These are phyloP conservation scores for Ophion slaviceki DNA, from an alignment of 2,888 invertebrate genomes.

Conservation along the genomic window DNA sequence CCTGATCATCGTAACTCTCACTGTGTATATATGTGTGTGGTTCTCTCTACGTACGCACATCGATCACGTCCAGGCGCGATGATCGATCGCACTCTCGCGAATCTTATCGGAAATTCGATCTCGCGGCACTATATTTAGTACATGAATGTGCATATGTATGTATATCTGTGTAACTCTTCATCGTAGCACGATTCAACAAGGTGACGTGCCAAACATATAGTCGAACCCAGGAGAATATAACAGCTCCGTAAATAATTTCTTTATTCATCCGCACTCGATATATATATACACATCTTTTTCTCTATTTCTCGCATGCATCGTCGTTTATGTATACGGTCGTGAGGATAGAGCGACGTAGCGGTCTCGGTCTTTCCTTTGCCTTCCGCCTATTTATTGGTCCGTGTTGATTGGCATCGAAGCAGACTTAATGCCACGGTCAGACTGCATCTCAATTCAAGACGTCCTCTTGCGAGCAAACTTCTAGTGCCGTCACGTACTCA, in stretches of 20 bases:
- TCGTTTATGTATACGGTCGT: neutral
- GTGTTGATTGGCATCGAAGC: slow-evolving; percentile 60
- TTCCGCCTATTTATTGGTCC: slow-evolving; percentile 52
- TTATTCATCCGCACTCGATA: slow-evolving; percentile 48
- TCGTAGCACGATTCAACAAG: slow-evolving; percentile 54
- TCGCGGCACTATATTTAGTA: slow-evolving; percentile 57
- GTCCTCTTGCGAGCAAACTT: slow-evolving; percentile 31
- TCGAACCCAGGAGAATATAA: slow-evolving; percentile 36
- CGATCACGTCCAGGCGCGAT: slow-evolving; percentile 75
- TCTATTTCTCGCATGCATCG: slow-evolving; percentile 33
- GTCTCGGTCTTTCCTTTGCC: slow-evolving; percentile 22
- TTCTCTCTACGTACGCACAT: slow-evolving; percentile 69
- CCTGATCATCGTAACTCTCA: slow-evolving; percentile 55
- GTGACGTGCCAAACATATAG: slow-evolving; percentile 52
- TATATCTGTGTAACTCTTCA: slow-evolving; percentile 23
- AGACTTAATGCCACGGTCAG: slow-evolving; percentile 58
- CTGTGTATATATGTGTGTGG: slow-evolving; percentile 50
- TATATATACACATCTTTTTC: neutral
- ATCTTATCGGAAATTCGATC: slow-evolving; percentile 76
- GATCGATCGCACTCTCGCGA: slow-evolving; percentile 75
- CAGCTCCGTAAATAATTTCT: slow-evolving; percentile 61
- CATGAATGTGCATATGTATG: slow-evolving; percentile 12
- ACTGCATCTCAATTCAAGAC: slow-evolving; percentile 60
- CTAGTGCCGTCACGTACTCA: neutral
- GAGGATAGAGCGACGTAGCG: slow-evolving; percentile 17